Conservation (phyloP, 2,113 vertebrate genomes). For the Ranitomeya variabilis region DNA sequence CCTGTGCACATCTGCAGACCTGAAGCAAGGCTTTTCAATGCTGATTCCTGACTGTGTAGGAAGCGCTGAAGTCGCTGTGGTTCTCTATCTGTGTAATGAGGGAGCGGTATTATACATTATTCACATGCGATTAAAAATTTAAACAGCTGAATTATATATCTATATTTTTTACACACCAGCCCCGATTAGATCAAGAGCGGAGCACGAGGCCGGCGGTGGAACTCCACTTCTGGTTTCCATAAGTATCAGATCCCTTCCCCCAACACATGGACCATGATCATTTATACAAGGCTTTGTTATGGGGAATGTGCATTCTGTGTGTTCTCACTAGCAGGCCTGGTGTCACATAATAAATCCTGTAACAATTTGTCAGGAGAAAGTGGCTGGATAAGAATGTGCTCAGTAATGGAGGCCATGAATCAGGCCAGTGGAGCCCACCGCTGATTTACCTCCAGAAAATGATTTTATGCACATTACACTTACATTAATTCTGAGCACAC, state of each 20-base stretch:
- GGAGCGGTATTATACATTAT: slow-evolving; percentile 35
- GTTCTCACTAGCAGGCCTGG: slow-evolving; percentile 9
- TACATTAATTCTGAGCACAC: slow-evolving; percentile 15
- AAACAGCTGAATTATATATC: slow-evolving; percentile 46
- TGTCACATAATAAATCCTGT: slow-evolving; percentile 48
- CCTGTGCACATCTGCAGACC: not conserved
- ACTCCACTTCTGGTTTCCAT: not conserved
- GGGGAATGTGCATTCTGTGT: slow-evolving; percentile 17
- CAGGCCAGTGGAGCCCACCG: not conserved
- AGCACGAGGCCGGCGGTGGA: not conserved
- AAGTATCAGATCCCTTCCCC: not conserved
- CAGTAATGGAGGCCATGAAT: slow-evolving; percentile 41
- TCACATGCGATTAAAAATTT: slow-evolving; percentile 40
- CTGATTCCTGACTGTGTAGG: not conserved
- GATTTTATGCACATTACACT: slow-evolving; percentile 26
- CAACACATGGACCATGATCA: not conserved
- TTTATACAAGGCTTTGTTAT: slow-evolving; percentile 26
- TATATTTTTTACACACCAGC: slow-evolving; percentile 35
- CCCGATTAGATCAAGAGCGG: slow-evolving; percentile 23
- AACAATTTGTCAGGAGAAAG: slow-evolving; percentile 49
- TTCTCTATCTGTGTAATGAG: slow-evolving; percentile 16
- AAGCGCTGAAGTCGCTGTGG: not conserved
- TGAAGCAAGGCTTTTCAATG: not conserved
- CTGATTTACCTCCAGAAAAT: slow-evolving; percentile 33
- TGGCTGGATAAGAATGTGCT: slow-evolving; percentile 17